These are phyloP conservation scores for Astyanax mexicanus DNA, from an alignment of 2,797 vertebrate species.

Conservation along the genomic window DNA sequence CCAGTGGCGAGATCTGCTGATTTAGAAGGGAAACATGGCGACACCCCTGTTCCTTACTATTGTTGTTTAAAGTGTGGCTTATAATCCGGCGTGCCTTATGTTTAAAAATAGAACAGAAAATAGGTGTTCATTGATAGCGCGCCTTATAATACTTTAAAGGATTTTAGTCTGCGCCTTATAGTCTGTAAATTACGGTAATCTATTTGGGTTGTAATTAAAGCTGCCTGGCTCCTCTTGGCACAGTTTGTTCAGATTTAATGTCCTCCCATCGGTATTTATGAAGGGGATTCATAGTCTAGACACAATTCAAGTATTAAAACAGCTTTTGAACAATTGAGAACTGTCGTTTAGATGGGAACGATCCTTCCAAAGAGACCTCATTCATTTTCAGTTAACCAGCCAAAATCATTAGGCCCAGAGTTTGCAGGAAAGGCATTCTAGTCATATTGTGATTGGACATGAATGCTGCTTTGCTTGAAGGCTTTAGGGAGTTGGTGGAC, in stretches of 20 bases:
- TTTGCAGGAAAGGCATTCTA: conserved; percentile 49
- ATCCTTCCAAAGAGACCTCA: conserved; percentile 32
- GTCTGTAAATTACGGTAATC: conserved; percentile 17
- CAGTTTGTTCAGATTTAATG: conserved; percentile 2
- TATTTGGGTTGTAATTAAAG: conserved; percentile 35
- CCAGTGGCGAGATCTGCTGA: no score
- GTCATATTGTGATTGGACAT: conserved; percentile 59
- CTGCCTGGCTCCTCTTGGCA: conserved; percentile 7
- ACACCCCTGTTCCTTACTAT: no score
- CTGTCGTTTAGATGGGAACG: conserved; percentile 19
- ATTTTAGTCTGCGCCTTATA: no score
- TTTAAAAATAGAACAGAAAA: no score
- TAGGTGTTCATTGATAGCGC: no score
- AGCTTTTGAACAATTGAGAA: conserved; percentile 32
- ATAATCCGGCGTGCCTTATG: no score
- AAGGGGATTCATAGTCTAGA: conserved; percentile 23
- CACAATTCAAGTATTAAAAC: conserved; percentile 25
- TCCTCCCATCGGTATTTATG: conserved; percentile 21
- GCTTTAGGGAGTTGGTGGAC: conserved; percentile 57
- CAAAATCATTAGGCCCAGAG: conserved; percentile 45
- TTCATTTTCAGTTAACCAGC: conserved; percentile 48
- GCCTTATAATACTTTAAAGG: background rate
- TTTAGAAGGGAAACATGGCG: no score
- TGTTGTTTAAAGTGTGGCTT: no score
- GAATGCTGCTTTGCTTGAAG: conserved; percentile 54